Base-by-base conservation (phyloP, 2,797 vertebrate genomes). In the Ptychobarbus kaznakovi region DNA sequence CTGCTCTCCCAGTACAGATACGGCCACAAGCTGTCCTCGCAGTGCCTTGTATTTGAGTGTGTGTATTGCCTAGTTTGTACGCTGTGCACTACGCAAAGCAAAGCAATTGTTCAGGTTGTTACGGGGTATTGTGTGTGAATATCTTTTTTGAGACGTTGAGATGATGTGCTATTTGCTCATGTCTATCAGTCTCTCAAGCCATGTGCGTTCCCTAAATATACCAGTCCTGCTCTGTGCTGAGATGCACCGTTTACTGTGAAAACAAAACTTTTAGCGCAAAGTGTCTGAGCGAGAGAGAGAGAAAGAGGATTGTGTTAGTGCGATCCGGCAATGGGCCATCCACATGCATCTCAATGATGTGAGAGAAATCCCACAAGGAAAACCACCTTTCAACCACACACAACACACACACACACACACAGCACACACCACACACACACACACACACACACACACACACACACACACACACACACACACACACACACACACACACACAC, bases 281-380 rank as follows among this genome's bases (percentile, higher is more conserved):
- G 73, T 68, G 74, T 77, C 73, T 42, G 61, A 83, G 61, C 9
- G 42, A 66, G 58, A 65, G 69, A 82, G 18, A 73, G n/a, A 74
- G 51, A 74, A 25, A 63, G 81, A 46, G 69, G 40, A 65, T 70
- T 78, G 42, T 74, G 77, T 84, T n/a, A 28, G 25, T 74, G 73
- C 38, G 32, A 56, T 56, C 73, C 22, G 13, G 35, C 83, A 53
- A n/a, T 28, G n/a, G 42, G 38, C 35, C 74, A 73, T 35, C 74
- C 58, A 78, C 46, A 78, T 51, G 75, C 76, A 88, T 85, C 80
- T 83, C 49, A 83, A 63, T 80, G 84, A 86, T 66, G 38, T 40
- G 80, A 51, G 53, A 74, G 40, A 51, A 76, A 88, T 78, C 58
- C 75, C 56, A 58, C 1, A 18, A 80, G 84, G 80, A 88, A n/a